Evolutionary conservation across 1,140 invertebrate species (phyloP).

Genomic region (Hycleus cichorii): DNA sequence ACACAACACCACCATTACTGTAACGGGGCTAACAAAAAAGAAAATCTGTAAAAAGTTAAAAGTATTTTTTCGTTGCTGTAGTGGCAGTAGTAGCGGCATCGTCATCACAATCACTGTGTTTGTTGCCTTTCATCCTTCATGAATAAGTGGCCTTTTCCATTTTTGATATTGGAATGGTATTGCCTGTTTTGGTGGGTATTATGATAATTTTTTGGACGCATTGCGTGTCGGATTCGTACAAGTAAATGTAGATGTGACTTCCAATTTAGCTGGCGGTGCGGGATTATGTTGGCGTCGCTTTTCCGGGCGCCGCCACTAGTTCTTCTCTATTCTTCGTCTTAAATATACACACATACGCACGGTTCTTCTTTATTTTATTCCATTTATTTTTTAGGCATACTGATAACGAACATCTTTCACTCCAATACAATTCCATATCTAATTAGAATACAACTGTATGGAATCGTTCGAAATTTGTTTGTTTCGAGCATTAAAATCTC

Average conservation of each 20-base stretch:
- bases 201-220: constrained; percentile 31
- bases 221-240: constrained; percentile 30
- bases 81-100: neutral
- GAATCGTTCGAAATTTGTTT: no score
- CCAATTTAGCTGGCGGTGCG: constrained; percentile 33
- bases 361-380: no score
- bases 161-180: constrained; percentile 25
- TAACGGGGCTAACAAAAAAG: neutral
- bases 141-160: constrained; percentile 23
- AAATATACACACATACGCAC: no score
- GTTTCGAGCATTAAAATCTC: no score
- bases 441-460: no score
- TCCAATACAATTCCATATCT: no score
- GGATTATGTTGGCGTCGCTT: constrained; percentile 34
- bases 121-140: neutral
- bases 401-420: no score
- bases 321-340: constrained; percentile 4
- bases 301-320: constrained; percentile 26
- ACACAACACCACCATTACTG: neutral
- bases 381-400: no score
- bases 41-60: neutral
- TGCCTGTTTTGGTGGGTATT: constrained; percentile 17
- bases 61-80: constrained; percentile 8
- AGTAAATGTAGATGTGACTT: constrained; percentile 36
- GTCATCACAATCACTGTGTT: neutral